Base-by-base conservation (phyloP, 30 jellyfish, hydroid and myxozoan species). In the Pseudorhiza aurosa region DNA sequence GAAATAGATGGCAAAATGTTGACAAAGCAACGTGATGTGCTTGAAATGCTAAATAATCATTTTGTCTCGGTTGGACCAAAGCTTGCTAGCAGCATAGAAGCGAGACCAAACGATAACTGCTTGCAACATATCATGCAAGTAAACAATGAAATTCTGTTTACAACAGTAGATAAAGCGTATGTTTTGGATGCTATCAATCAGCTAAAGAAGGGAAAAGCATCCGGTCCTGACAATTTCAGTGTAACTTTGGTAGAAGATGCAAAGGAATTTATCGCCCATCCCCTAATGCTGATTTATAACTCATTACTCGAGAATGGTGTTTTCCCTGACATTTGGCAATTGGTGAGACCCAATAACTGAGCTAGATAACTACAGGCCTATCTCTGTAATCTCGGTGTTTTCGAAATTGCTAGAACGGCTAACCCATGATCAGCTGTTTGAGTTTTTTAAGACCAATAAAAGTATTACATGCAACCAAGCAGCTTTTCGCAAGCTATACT, bases 61-160 rank as follows among this genome's bases (percentile, higher is more conserved):
- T 78, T 78, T 64, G 83, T 59, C 74, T 42, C 75, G 31, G 74
- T 60, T 63, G 83, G 90, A 63, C 90, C 83, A 78, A 78, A 63
- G 75, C 90, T 45, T 0, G 77, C 87, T 3, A 73, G 77, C 22
- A 72, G 75, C 75, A 60, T 78, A 63, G 90, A 78, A 49, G 31
- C 73, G 83, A 78, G 83, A 65, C 82, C 90, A 60, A 63, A 60
- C 44, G 83, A 78, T 78, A 60, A 45, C 69, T 29, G 83, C 88
- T 58, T 75, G 68, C 88, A 75, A 43, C 78, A 75, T 75, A 58
- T 75, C 39, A 75, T 78, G 39, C 88, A 40, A 75, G 88, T 55
- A 55, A 58, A 75, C 78, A 58, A 57, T 30, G 88, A 75, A 56
- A 50, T 73, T n/a, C n/a, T n/a, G n/a, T n/a, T n/a, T n/a, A n/a